Evolutionary conservation across 2,797 vertebrate genomes (phyloP).

Genomic region (Leucoraja ocellata): DNA sequence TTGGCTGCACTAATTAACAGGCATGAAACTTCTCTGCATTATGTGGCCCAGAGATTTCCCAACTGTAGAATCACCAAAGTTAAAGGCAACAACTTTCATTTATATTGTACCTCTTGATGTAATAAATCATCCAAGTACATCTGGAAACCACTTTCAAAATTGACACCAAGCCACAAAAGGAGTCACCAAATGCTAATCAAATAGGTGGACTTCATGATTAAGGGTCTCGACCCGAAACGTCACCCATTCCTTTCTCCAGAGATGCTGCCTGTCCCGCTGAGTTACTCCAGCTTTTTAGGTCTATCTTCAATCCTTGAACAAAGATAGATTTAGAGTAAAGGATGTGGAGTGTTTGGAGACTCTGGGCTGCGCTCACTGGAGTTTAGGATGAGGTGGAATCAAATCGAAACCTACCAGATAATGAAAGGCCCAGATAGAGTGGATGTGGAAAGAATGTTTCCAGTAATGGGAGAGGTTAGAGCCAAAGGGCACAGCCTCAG

Average conservation of each 20-base stretch:
- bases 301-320: not conserved
- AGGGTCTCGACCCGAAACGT: too few relatives aligned
- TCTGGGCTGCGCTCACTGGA: not conserved
- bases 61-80: not conserved
- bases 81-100: not conserved
- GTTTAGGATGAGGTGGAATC: too few relatives aligned
- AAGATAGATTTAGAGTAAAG: not conserved
- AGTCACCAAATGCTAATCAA: not conserved
- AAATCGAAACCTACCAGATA: too few relatives aligned
- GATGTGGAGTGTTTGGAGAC: not conserved
- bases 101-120: not conserved
- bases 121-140: not conserved
- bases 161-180: not conserved
- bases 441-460: too few relatives aligned
- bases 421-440: too few relatives aligned
- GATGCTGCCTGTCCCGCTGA: too few relatives aligned
- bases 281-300: too few relatives aligned
- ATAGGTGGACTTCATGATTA: not conserved
- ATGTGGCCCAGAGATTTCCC: not conserved
- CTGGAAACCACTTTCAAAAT: not conserved
- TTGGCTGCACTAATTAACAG: not conserved
- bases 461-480: too few relatives aligned
- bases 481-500: too few relatives aligned
- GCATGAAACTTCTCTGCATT: constrained; percentile 6
- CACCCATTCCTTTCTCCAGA: too few relatives aligned